Evolutionary conservation across 2,113 vertebrate species (phyloP).

Genomic region (Brevimyrus niger): DNA sequence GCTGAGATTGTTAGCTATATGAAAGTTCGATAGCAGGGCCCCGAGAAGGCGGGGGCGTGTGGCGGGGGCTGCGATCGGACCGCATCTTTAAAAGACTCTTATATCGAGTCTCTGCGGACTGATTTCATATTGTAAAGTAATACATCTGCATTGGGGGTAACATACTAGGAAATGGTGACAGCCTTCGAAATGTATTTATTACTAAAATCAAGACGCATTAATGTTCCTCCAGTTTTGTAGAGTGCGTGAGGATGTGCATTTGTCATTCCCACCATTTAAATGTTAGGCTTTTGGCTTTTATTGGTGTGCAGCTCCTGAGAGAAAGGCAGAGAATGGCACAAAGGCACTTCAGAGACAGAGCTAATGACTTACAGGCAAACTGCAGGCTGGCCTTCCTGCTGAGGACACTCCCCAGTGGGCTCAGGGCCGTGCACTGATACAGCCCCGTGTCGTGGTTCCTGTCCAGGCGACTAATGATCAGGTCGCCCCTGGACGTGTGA

Average conservation of each 20-base stretch:
- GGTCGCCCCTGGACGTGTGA: constrained; percentile 66
- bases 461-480: constrained; percentile 67
- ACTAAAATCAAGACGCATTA: background rate
- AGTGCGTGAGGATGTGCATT: background rate
- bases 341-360: background rate
- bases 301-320: background rate
- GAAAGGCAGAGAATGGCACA: background rate
- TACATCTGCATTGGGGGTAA: background rate
- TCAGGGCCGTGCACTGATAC: constrained; percentile 71
- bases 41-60: background rate
- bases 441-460: constrained; percentile 65
- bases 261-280: background rate
- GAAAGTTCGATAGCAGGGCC: constrained; percentile 52
- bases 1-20: constrained; percentile 38
- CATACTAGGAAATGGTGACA: background rate
- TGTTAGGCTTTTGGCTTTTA: background rate
- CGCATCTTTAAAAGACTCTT: background rate
- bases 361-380: constrained; percentile 76
- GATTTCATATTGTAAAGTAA: background rate
- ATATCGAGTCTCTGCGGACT: background rate
- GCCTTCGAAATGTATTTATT: background rate
- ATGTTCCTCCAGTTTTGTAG: background rate
- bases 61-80: background rate
- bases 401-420: constrained; percentile 62
- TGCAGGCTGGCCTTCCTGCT: constrained; percentile 69